Evolutionary conservation across 2,113 vertebrate genomes (phyloP).

Genomic region (Xenotilapia longispinis): DNA sequence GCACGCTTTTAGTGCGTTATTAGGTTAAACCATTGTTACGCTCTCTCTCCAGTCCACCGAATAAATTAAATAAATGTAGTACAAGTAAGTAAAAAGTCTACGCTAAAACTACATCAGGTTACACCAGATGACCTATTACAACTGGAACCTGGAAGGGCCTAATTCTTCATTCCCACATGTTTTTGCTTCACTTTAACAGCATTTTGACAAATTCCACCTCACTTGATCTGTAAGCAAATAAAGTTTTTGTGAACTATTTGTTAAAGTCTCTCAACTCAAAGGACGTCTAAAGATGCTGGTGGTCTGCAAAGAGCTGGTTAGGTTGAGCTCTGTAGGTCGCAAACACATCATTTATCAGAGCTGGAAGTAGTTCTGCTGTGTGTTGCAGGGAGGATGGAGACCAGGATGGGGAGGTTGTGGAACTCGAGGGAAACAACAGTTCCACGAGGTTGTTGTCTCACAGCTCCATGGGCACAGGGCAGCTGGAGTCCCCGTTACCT

Average conservation of each 20-base stretch:
- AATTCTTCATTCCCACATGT: neutral
- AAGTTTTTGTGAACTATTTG: neutral
- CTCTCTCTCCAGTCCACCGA: neutral
- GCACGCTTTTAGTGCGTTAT: accelerated
- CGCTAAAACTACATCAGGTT: neutral
- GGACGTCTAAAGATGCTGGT: accelerated
- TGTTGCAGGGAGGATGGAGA: conserved; percentile 79
- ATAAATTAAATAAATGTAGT: neutral
- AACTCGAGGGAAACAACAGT: conserved; percentile 72
- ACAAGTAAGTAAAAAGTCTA: neutral
- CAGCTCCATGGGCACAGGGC: conserved; percentile 50
- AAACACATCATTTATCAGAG: neutral
- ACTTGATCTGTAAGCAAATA: neutral
- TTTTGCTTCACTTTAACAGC: neutral
- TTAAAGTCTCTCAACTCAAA: neutral
- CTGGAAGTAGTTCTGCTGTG: neutral
- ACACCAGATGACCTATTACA: neutral
- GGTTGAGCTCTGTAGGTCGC: accelerated
- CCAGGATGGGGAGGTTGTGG: conserved; percentile 78
- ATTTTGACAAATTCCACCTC: neutral
- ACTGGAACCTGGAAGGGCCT: neutral
- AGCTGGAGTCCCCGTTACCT: conserved; percentile 65
- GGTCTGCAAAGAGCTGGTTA: neutral
- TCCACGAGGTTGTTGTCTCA: conserved; percentile 62
- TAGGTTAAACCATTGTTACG: neutral